Evolutionary conservation across 2,797 vertebrate species (phyloP).

Genomic region (Buphagus erythrorhynchus): DNA sequence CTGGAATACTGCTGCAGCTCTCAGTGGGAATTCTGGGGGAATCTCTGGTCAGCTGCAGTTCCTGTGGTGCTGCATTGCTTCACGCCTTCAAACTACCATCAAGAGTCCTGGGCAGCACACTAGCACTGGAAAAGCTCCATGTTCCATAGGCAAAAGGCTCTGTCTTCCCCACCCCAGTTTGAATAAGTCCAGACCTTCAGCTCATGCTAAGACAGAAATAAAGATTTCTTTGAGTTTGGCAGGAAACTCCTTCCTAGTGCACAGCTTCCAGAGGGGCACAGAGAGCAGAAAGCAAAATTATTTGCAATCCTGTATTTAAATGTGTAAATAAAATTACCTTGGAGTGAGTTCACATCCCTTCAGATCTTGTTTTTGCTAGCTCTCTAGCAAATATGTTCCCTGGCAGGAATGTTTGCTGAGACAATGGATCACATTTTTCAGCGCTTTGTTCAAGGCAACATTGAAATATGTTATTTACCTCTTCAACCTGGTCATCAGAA

Average conservation of each 20-base stretch:
- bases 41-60: background rate
- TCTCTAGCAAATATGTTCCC: slow-evolving; percentile 10
- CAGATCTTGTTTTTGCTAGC: background rate
- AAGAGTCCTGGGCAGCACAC: rapidly evolving
- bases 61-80: background rate
- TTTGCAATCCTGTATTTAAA: background rate
- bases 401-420: slow-evolving; percentile 43
- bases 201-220: background rate
- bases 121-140: background rate
- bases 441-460: slow-evolving; percentile 26
- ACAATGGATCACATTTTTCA: slow-evolving; percentile 42
- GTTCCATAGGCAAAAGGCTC: background rate
- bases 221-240: background rate
- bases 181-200: background rate
- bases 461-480: slow-evolving; percentile 18
- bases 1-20: background rate
- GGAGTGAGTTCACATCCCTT: background rate
- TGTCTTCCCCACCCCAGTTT: background rate
- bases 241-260: background rate
- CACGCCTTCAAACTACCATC: rapidly evolving
- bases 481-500: background rate
- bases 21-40: background rate
- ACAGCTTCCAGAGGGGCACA: background rate
- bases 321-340: background rate
- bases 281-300: background rate